Evolutionary conservation across 2,113 vertebrate genomes (phyloP).

Genomic region (Dissostichus mawsoni): DNA sequence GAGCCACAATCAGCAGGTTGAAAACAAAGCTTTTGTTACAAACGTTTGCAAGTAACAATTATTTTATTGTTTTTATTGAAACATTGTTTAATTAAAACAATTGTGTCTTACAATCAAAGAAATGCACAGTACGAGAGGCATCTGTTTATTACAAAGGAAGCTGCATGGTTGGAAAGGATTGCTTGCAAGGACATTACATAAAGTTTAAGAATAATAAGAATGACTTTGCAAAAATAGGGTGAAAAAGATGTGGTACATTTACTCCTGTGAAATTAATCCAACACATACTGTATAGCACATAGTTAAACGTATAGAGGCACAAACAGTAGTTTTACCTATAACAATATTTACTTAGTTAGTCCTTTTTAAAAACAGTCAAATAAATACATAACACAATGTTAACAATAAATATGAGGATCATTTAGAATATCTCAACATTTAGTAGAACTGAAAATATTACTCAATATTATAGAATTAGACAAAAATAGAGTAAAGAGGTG

Average conservation of each 20-base stretch:
- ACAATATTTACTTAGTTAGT: background rate
- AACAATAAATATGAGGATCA: slow-evolving; percentile 50
- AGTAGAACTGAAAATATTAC: slow-evolving; percentile 25
- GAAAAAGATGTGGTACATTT: slow-evolving; percentile 14
- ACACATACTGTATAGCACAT: slow-evolving; percentile 16
- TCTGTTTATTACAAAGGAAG: slow-evolving; percentile 24
- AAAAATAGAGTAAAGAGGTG: background rate
- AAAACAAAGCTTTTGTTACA: background rate
- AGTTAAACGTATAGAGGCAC: slow-evolving; percentile 16
- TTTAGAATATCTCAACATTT: slow-evolving; percentile 15
- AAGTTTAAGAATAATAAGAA: slow-evolving; percentile 1
- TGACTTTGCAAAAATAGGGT: slow-evolving; percentile 4
- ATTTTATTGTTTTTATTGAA: slow-evolving; percentile 41
- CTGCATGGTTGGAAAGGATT: background rate
- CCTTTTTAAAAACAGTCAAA: slow-evolving; percentile 32
- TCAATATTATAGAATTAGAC: slow-evolving; percentile 22
- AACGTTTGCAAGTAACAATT: background rate
- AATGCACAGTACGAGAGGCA: slow-evolving; percentile 48
- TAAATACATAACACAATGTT: slow-evolving; percentile 48
- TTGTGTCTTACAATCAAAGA: slow-evolving; percentile 27
- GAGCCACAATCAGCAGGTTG: background rate
- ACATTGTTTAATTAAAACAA: slow-evolving; percentile 31
- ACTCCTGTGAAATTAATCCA: slow-evolving; percentile 15
- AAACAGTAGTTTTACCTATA: slow-evolving; percentile 32
- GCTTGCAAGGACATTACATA: background rate